Evolutionary conservation across 2,888 invertebrate species (phyloP).

Genomic region (Orgyia antiqua): DNA sequence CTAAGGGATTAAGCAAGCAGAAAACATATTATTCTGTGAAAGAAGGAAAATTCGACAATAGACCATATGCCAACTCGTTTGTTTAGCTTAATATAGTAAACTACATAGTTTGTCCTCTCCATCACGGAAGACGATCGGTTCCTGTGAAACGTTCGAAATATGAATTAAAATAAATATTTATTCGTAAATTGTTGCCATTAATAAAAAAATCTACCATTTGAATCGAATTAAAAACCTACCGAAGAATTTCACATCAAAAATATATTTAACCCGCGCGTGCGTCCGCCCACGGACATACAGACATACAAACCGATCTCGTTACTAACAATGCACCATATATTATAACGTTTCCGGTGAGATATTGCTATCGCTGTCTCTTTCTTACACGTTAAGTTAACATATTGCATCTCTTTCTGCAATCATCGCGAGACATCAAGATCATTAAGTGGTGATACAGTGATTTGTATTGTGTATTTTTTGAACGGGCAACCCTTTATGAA

Average conservation of each 20-base stretch:
- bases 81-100: no score
- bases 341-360: conserved; percentile 70
- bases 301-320: conserved; percentile 70
- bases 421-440: conserved; percentile 63
- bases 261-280: conserved; percentile 31
- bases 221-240: conserved; percentile 8
- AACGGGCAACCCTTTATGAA: conserved; percentile 19
- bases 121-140: no score
- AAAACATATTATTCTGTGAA: no score
- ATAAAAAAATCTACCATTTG: no score
- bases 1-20: no score
- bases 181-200: no score
- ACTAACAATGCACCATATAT: conserved; percentile 76
- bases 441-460: conserved; percentile 70
- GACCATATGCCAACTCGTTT: no score
- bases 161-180: no score
- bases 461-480: conserved; percentile 52
- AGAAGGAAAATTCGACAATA: no score
- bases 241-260: conserved; percentile 26
- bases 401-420: conserved; percentile 44
- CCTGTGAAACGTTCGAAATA: no score
- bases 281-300: conserved; percentile 53
- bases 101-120: no score
- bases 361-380: conserved; percentile 41
- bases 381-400: conserved; percentile 13